Evolutionary conservation across 1,140 invertebrate species (phyloP).

Genomic region (Elysia chlorotica): DNA sequence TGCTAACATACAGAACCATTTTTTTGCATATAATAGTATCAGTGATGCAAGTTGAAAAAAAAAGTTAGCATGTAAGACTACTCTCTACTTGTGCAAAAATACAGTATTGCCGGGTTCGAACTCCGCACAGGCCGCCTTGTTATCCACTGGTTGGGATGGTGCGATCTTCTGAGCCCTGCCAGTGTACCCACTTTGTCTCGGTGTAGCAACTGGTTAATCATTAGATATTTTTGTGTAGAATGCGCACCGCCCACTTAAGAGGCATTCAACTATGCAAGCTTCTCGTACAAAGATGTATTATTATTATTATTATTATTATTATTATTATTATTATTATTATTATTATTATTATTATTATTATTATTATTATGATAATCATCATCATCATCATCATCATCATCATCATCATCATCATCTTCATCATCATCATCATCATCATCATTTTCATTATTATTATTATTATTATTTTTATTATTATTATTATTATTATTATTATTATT

Average conservation of each 20-base stretch:
- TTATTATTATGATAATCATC: neutral
- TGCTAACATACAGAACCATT: no score
- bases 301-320: constrained; percentile 1
- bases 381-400: neutral
- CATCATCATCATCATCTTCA: neutral
- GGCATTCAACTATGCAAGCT: neutral
- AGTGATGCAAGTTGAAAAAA: no score
- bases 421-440: neutral
- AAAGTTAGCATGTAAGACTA: no score
- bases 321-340: neutral
- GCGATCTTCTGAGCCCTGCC: neutral
- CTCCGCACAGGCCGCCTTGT: no score
- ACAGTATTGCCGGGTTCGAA: no score
- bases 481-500: constrained; percentile 1
- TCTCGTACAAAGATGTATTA: neutral
- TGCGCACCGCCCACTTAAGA: neutral
- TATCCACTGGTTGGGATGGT: neutral
- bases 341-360: constrained; percentile 1
- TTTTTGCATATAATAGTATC: no score
- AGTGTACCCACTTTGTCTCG: neutral
- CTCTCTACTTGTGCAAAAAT: no score
- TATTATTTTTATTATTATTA: constrained; percentile 3
- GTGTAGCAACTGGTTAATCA: neutral
- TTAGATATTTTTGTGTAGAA: neutral
- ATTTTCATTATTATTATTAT: neutral